phyloP scores from a whole-genome alignment of 92 coral and sea anemone genomes.

The Palythoa grandiflora region DNA sequence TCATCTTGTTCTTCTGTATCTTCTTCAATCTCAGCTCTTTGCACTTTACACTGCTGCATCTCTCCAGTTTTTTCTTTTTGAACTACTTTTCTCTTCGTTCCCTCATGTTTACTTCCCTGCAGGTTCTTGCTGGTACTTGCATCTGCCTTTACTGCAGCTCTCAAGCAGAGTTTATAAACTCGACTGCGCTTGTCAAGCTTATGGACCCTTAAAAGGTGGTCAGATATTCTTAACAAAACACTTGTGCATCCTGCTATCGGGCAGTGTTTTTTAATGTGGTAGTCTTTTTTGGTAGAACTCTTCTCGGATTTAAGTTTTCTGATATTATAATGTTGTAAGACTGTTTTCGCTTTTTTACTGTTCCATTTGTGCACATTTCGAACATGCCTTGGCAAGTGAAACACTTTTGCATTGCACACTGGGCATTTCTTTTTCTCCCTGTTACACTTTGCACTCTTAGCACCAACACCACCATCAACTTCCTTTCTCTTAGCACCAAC shows the following conservation, averaged over 20 bases:
- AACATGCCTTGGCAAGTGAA: constrained; percentile 13
- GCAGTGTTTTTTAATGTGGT: not conserved
- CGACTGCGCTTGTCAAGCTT: constrained; percentile 13
- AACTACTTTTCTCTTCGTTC: not conserved
- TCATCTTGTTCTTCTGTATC: constrained; percentile 14
- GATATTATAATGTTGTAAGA: not conserved
- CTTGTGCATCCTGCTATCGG: not conserved
- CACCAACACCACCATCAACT: not conserved
- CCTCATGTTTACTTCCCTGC: not conserved
- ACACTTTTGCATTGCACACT: constrained; percentile 21
- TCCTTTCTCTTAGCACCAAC: not conserved
- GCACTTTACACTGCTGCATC: not conserved
- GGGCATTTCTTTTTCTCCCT: constrained; percentile 22
- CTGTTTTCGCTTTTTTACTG: not conserved
- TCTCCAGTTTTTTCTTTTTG: not conserved
- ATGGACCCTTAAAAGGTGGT: constrained; percentile 19
- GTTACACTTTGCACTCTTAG: not conserved
- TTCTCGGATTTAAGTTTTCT: not conserved
- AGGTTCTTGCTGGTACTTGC: constrained; percentile 1
- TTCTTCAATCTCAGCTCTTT: constrained; percentile 1
- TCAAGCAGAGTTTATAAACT: constrained; percentile 17
- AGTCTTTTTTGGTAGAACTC: not conserved
- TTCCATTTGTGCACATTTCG: not conserved
- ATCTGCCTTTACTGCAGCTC: not conserved
- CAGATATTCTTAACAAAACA: not conserved